phyloP scores from a whole-genome alignment of 2,113 vertebrate genomes.

The Macquaria ambigua region DNA sequence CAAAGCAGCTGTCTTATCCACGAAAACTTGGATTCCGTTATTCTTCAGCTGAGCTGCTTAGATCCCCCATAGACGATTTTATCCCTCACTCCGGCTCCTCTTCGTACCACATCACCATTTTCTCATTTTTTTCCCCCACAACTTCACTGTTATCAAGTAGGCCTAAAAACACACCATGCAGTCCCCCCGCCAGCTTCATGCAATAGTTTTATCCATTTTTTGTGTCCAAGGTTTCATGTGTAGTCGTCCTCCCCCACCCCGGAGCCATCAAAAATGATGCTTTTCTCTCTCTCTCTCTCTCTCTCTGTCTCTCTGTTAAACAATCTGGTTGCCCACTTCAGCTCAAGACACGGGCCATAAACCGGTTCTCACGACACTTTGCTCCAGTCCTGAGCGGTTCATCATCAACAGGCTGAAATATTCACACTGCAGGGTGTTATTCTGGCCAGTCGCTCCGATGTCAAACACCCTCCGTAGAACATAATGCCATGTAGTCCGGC shows the following conservation, averaged over 20 bases:
- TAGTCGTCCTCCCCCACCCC: slow-evolving; percentile 74
- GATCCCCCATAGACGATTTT: slow-evolving; percentile 63
- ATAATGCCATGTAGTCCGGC: slow-evolving; percentile 73
- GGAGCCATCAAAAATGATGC: slow-evolving; percentile 70
- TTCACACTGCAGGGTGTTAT: slow-evolving; percentile 76
- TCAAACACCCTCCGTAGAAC: slow-evolving; percentile 68
- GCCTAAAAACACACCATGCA: slow-evolving; percentile 63
- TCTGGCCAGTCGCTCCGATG: slow-evolving; percentile 71
- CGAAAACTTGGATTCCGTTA: slow-evolving; percentile 75
- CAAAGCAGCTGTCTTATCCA: slow-evolving; percentile 67
- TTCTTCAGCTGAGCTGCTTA: slow-evolving; percentile 64
- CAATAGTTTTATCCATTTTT: slow-evolving; percentile 81
- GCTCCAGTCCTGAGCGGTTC: slow-evolving; percentile 77
- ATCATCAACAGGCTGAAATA: slow-evolving; percentile 85
- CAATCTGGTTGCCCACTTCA: slow-evolving; percentile 74
- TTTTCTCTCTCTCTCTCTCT: slow-evolving; percentile 1
- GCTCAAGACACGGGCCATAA: slow-evolving; percentile 78
- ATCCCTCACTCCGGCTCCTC: slow-evolving; percentile 72
- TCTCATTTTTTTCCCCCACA: slow-evolving; percentile 57
- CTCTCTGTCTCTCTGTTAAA: slow-evolving; percentile 9
- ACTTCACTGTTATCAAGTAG: slow-evolving; percentile 79
- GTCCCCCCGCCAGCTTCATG: slow-evolving; percentile 69
- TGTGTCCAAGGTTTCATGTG: slow-evolving; percentile 63
- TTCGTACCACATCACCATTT: slow-evolving; percentile 84
- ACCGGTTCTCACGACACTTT: slow-evolving; percentile 81